phyloP scores from a whole-genome alignment of 2,888 invertebrate species.

The Bombylius major region DNA sequence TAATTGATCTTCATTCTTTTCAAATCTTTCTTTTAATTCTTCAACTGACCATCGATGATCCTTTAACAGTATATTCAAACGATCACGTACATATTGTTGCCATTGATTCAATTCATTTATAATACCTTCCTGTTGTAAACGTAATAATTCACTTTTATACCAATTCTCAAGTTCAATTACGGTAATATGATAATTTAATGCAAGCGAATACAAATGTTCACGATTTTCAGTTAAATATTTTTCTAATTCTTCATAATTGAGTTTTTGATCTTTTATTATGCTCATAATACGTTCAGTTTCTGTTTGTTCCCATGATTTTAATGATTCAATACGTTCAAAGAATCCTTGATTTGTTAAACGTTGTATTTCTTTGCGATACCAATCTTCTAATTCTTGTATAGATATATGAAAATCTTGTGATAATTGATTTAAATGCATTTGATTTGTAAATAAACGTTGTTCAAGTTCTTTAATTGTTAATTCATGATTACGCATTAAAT shows the following conservation, averaged over 20 bases:
- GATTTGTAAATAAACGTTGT: slow-evolving; percentile 28
- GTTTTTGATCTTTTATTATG: slow-evolving; percentile 26
- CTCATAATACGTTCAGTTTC: slow-evolving; percentile 26
- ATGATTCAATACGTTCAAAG: slow-evolving; percentile 26
- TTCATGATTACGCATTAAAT: slow-evolving; percentile 29
- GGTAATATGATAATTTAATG: slow-evolving; percentile 26
- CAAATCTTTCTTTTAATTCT: slow-evolving; percentile 26
- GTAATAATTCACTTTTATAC: slow-evolving; percentile 28
- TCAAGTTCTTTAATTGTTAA: slow-evolving; percentile 31
- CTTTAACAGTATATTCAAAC: slow-evolving; percentile 25
- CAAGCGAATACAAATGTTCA: slow-evolving; percentile 23
- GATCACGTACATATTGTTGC: slow-evolving; percentile 29
- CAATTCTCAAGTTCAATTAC: slow-evolving; percentile 29
- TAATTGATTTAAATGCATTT: slow-evolving; percentile 23
- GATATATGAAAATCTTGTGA: slow-evolving; percentile 31
- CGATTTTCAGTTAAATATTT: slow-evolving; percentile 26
- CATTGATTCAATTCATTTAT: slow-evolving; percentile 23
- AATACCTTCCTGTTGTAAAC: slow-evolving; percentile 26
- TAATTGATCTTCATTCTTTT: slow-evolving; percentile 20
- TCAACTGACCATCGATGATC: slow-evolving; percentile 27
- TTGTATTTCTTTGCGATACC: slow-evolving; percentile 27
- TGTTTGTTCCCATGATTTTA: slow-evolving; percentile 29
- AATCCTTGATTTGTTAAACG: slow-evolving; percentile 29
- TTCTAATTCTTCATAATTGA: slow-evolving; percentile 28
- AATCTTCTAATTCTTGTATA: slow-evolving; percentile 30